phyloP scores from a whole-genome alignment of 2,113 vertebrate species.

The Strix uralensis region DNA sequence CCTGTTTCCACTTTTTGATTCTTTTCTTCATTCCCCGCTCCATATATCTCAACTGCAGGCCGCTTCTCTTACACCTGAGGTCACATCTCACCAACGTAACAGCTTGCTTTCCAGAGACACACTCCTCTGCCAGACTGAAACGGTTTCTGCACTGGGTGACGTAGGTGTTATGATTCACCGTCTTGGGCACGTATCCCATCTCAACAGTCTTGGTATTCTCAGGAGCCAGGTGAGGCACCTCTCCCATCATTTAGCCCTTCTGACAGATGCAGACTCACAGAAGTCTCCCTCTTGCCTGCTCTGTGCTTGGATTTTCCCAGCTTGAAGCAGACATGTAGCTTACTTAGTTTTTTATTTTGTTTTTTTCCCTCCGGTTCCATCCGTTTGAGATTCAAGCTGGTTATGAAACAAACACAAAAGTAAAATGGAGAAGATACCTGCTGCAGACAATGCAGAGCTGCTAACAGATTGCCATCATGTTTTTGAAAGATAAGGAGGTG shows the following conservation, averaged over 20 bases:
- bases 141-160: background rate
- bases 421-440: background rate
- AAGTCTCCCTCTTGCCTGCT: background rate
- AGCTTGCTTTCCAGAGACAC: background rate
- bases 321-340: background rate
- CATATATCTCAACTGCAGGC: background rate
- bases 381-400: background rate
- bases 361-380: background rate
- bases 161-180: background rate
- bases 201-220: background rate
- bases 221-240: background rate
- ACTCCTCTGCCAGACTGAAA: background rate
- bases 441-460: background rate
- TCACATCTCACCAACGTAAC: accelerated
- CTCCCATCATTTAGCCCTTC: background rate
- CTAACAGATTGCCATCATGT: background rate
- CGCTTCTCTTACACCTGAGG: background rate
- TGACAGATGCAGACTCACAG: background rate
- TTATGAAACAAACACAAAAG: accelerated
- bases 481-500: background rate
- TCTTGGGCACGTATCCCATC: background rate
- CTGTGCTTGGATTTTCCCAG: background rate
- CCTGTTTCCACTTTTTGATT: background rate
- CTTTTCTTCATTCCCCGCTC: background rate
- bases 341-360: background rate